A percentile compares a stretch with the other conserved stretches of the same genome.
These are phyloP conservation scores for Metaphire vulgaris DNA, from an alignment of 1,140 invertebrate genomes.

Conservation along the genomic window DNA sequence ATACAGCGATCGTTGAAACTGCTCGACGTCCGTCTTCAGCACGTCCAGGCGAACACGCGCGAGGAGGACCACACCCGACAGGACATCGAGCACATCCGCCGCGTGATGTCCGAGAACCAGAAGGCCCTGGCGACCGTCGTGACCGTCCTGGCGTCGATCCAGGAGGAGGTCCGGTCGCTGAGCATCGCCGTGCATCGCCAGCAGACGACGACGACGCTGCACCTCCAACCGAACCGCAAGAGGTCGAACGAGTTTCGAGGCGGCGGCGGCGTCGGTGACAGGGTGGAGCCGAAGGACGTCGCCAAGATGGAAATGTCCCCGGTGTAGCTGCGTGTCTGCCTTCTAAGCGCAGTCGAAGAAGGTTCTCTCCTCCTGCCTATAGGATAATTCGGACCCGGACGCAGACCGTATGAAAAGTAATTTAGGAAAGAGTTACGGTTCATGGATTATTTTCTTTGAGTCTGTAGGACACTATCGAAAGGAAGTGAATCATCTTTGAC, in stretches of 20 bases:
- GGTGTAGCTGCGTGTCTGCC: neutral
- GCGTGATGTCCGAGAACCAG: slow-evolving; percentile 50
- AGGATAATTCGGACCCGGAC: no score
- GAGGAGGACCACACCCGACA: slow-evolving; percentile 47
- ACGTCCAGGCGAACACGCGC: slow-evolving; percentile 46
- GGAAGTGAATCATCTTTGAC: no score
- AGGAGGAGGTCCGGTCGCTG: slow-evolving; percentile 31
- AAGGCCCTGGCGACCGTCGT: slow-evolving; percentile 50
- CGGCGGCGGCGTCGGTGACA: no score
- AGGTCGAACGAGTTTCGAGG: neutral
- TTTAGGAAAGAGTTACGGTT: no score
- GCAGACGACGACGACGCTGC: neutral
- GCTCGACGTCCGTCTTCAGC: slow-evolving; percentile 50
- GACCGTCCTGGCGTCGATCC: slow-evolving; percentile 47
- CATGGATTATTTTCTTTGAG: no score
- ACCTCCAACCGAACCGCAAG: neutral
- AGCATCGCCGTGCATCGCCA: slow-evolving; percentile 12
- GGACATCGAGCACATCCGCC: slow-evolving; percentile 49
- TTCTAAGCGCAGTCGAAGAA: no score
- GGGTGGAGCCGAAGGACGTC: neutral
- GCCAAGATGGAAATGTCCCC: neutral
- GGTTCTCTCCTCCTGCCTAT: neutral
- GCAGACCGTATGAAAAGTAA: no score
- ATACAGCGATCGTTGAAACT: slow-evolving; percentile 50
- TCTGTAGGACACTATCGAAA: no score